These are phyloP conservation scores for Nomada fabriciana DNA, from an alignment of 2,888 invertebrate species.

Conservation along the genomic window DNA sequence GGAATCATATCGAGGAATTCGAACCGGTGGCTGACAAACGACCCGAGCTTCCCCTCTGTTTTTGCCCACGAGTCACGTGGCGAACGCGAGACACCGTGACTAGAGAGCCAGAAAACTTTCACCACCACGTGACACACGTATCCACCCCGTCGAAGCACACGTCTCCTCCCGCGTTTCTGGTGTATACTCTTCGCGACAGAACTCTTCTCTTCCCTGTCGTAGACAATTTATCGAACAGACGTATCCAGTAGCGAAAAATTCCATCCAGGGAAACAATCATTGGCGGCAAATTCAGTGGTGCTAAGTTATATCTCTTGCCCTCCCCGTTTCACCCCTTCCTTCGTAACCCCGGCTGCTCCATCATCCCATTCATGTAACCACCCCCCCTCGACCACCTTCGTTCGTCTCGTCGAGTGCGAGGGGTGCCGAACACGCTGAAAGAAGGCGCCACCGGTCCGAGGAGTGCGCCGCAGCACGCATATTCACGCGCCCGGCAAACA, in stretches of 20 bases:
- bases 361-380: slow-evolving; percentile 61
- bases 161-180: too few species aligned
- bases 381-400: slow-evolving; percentile 45
- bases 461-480: slow-evolving; percentile 68
- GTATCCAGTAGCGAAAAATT: background rate
- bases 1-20: background rate
- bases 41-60: background rate
- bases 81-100: slow-evolving; percentile 8
- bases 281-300: slow-evolving; percentile 57
- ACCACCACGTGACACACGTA: slow-evolving; percentile 46
- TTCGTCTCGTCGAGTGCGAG: slow-evolving; percentile 33
- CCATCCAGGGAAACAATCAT: background rate
- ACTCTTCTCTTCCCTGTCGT: background rate
- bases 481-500: slow-evolving; percentile 73
- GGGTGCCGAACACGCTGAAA: slow-evolving; percentile 64
- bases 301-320: slow-evolving; percentile 33
- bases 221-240: background rate
- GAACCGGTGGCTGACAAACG: slow-evolving; percentile 3
- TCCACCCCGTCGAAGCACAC: background rate
- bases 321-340: slow-evolving; percentile 6
- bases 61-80: slow-evolving; percentile 42
- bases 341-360: slow-evolving; percentile 10
- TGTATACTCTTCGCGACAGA: background rate
- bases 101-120: slow-evolving; percentile 30
- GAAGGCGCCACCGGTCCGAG: slow-evolving; percentile 75